Evolutionary conservation across 2,797 vertebrate genomes (phyloP), one percentile per base, ranked within the genome.

Genomic region (Alca torda): DNA sequence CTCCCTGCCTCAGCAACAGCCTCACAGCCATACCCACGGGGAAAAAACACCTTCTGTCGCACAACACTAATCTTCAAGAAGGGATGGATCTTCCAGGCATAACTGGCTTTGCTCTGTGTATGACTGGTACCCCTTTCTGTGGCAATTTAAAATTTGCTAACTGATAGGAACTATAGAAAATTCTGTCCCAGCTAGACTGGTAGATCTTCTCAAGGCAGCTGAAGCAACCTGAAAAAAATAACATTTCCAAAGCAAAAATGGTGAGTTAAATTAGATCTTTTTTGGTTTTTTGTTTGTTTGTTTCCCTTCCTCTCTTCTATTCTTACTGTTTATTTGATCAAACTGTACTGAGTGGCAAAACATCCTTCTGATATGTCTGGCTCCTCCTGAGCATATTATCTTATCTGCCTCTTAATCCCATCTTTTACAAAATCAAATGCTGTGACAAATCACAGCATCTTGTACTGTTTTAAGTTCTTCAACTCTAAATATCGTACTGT

Each of bases 401-500:
- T 87, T 95, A 78, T 78, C 91, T 84, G 13, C 39, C 33, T 43
- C 56, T 88, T 84, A 79, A 95, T 86, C 74, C 67, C n/a, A 73
- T 91, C 87, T 79, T 73, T 39, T 57, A 72, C 53, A 78, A 57
- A 79, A 89, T 2, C 15, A 9, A 87, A 39, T 56, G 26, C 15
- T 87, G 59, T 86, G 70, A 87, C n/a, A 93, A 90, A 74, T 77
- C 48, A 74, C 54, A 76, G 8, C 16, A 31, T 63, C 82, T 93
- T 28, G 30, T 76, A 76, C 46, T 24, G 13, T 3, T 90, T 73
- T 37, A 90, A 37, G 25, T 67, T 84, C 37, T 74, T 94, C n/a
- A 80, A 5, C 26, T 70, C 18, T 30, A 59, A 87, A 53, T 37
- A 3, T 50, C 48, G 82, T 77, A 65, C 18, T 35, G 28, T 33